phyloP scores from a whole-genome alignment of 2,888 invertebrate genomes.

The Conchocele bisecta region DNA sequence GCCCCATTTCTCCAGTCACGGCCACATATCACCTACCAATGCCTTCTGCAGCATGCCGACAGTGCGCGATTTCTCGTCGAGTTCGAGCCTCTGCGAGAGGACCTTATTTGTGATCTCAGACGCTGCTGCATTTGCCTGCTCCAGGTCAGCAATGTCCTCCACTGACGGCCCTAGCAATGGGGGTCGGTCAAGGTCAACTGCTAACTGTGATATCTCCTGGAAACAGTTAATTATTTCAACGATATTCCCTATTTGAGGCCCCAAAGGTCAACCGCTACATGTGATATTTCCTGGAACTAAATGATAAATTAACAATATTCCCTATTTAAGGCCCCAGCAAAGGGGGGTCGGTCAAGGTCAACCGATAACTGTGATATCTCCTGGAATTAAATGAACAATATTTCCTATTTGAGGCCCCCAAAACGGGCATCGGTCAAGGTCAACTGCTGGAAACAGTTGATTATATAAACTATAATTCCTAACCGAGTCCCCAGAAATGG shows the following conservation, averaged over 20 bases:
- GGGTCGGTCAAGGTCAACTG: constrained; percentile 75
- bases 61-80: constrained; percentile 81
- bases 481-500: constrained; percentile 77
- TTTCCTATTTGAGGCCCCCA: too few relatives aligned
- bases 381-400: too few relatives aligned
- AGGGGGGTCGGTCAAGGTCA: constrained; percentile 74
- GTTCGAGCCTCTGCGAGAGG: constrained; percentile 78
- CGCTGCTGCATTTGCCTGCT: constrained; percentile 80
- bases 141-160: constrained; percentile 78
- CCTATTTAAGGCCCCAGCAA: constrained; percentile 77
- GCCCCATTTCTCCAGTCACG: too few relatives aligned
- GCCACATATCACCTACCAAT: constrained; percentile 74
- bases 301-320: constrained; percentile 77
- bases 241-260: too few relatives aligned
- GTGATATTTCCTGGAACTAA: too few relatives aligned
- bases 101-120: constrained; percentile 80
- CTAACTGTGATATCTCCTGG: constrained; percentile 75
- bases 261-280: too few relatives aligned
- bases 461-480: constrained; percentile 78
- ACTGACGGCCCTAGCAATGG: constrained; percentile 76
- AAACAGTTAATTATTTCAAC: too few relatives aligned
- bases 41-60: constrained; percentile 82
- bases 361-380: constrained; percentile 75
- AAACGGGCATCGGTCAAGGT: too few relatives aligned
- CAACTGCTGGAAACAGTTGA: too few relatives aligned